Base-by-base conservation (phyloP, 2,888 invertebrate genomes). In the Himalopsyche anomala region DNA sequence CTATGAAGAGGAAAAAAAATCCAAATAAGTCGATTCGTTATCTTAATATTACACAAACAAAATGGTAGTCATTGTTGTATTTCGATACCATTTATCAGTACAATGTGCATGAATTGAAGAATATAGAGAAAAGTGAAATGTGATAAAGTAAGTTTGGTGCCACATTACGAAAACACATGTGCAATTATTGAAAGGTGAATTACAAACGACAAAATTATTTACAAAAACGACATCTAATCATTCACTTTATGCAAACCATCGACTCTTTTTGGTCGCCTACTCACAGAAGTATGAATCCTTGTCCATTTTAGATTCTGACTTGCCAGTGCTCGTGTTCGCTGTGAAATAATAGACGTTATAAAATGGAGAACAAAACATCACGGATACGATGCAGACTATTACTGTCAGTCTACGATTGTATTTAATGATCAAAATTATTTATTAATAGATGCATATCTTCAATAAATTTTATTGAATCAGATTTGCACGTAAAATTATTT, bases 261-360 rank as follows among this genome's bases (percentile, higher is more conserved):
- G 62, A 62, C 62, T 62, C 62, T 6, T 62, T 28, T 19, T 28
- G 62, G 62, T 62, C 62, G 62, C 62, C 62, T 93, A 93, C 93
- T 93, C 92, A 93, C 95, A 95, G 91, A 94, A 94, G 90, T 94
- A 94, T 89, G 93, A 91, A 90, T 94, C 93, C 91, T 92, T 94
- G 91, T 94, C 94, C 90, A 91, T 91, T 90, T 92, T 91, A 90
- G 91, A 87, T 90, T 92, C 92, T 90, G 91, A 91, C 91, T 93
- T 93, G 90, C 92, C 92, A 90, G 92, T 90, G 90, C 91, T 92
- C 90, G 90, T 89, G 91, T 93, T 93, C 91, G 92, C 93, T 93
- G 92, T 92, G 92, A 42, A 79, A 79, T 84, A 84, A 54, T 84
- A 79, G 15, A 62, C 62, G 62, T 62, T 62, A 62, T 2, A 51